Evolutionary conservation across 2,113 vertebrate species (phyloP).

Genomic region (Anhinga anhinga): DNA sequence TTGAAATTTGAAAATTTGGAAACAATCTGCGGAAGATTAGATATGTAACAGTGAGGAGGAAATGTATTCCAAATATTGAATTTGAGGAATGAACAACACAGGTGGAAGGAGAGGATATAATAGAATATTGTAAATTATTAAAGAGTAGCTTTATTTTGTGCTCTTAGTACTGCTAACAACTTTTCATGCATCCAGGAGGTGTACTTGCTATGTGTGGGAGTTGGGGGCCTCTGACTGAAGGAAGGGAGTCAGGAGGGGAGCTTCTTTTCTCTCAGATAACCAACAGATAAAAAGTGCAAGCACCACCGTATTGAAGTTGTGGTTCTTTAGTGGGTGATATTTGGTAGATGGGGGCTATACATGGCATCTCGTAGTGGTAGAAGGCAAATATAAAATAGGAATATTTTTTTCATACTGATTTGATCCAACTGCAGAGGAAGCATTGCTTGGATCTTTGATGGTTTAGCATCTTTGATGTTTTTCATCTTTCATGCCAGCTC

Average conservation of each 20-base stretch:
- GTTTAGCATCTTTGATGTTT: background rate
- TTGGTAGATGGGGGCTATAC: background rate
- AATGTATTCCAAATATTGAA: background rate
- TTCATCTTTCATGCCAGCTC: conserved; percentile 66
- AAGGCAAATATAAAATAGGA: background rate
- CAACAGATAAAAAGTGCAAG: background rate
- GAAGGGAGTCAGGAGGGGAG: background rate
- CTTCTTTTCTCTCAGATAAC: background rate
- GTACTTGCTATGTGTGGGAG: background rate
- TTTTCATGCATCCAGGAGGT: background rate
- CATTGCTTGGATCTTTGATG: background rate
- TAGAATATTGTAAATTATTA: background rate
- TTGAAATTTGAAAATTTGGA: no score
- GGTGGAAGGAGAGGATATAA: background rate
- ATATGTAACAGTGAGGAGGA: background rate
- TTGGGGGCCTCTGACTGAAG: background rate
- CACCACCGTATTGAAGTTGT: background rate
- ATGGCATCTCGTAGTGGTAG: background rate
- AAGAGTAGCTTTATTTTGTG: background rate
- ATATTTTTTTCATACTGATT: background rate
- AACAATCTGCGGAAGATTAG: background rate
- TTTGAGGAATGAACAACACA: background rate
- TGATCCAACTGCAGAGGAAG: background rate
- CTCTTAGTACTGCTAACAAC: background rate
- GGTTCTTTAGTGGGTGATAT: background rate